Conservation (phyloP, 2,888 invertebrate species). For the Cryptocheilus praepositus region DNA sequence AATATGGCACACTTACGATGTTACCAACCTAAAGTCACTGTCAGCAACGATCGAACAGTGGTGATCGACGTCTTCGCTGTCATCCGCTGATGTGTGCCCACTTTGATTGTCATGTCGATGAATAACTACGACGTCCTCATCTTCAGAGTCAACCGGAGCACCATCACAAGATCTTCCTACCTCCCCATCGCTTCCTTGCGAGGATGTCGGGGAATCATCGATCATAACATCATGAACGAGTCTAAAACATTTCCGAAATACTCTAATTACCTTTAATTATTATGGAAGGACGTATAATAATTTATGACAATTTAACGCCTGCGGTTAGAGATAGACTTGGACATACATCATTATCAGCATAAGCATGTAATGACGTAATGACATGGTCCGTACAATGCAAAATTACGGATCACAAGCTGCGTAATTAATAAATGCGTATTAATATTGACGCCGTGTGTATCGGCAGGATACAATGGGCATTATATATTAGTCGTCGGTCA, state of each 20-base stretch:
- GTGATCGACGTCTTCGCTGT: constrained; percentile 70
- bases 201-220: constrained; percentile 88
- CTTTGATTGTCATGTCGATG: constrained; percentile 66
- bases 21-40: constrained; percentile 71
- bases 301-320: too few species aligned
- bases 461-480: too few species aligned
- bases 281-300: too few species aligned
- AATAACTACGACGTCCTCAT: constrained; percentile 67
- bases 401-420: too few species aligned
- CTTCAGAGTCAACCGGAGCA: constrained; percentile 67
- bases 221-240: constrained; percentile 89
- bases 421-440: too few species aligned
- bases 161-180: constrained; percentile 73
- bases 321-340: too few species aligned
- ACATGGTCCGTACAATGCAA: too few species aligned
- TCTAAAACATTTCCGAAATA: constrained; percentile 73
- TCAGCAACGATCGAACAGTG: constrained; percentile 71
- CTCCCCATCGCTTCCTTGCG: constrained; percentile 83
- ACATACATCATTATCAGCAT: too few species aligned
- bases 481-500: too few species aligned
- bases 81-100: constrained; percentile 69
- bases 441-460: too few species aligned
- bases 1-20: constrained; percentile 48
- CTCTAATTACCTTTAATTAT: too few species aligned
- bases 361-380: too few species aligned